Conservation (phyloP, 2,888 invertebrate genomes). For the Pollenia labialis region DNA sequence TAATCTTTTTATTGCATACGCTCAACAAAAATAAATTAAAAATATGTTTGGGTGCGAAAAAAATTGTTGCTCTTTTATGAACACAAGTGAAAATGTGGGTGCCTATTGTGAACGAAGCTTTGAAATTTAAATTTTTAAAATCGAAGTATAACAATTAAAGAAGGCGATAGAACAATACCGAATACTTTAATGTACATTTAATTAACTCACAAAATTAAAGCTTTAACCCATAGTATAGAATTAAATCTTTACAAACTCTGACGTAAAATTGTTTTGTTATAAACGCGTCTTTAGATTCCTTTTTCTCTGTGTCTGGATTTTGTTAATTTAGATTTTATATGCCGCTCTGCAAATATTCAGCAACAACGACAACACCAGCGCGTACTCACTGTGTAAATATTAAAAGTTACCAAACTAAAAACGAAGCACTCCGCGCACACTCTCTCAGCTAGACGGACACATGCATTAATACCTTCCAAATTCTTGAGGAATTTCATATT, state of each 20-base stretch:
- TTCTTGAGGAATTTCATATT: constrained; percentile 80
- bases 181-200: no score
- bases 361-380: neutral
- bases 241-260: constrained; percentile 38
- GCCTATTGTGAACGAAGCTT: no score
- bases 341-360: neutral
- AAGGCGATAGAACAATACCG: no score
- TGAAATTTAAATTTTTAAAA: no score
- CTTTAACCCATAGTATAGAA: neutral
- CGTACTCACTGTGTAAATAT: neutral
- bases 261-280: neutral
- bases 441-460: neutral
- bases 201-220: no score
- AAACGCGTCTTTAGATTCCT: constrained; percentile 2
- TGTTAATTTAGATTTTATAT: constrained; percentile 19
- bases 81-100: no score
- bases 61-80: no score
- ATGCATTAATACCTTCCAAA: constrained; percentile 75
- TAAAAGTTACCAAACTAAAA: neutral
- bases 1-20: no score
- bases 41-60: no score
- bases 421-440: neutral
- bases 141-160: no score
- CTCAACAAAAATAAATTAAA: no score
- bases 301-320: neutral